phyloP scores from a whole-genome alignment of 2,113 vertebrate genomes.

The Pica pica region DNA sequence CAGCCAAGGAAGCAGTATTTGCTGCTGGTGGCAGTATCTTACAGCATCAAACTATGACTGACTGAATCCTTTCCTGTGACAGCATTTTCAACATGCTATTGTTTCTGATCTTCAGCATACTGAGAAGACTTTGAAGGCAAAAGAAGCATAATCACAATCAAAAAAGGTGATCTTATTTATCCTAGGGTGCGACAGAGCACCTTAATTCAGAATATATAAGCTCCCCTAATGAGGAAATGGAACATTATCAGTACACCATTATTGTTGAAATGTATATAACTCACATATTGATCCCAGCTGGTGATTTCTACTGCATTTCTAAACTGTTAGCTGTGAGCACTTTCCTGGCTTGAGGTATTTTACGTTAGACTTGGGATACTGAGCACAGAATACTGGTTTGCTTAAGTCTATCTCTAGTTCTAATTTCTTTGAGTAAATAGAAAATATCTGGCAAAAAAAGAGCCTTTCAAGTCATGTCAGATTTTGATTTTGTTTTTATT shows the following conservation, averaged over 20 bases:
- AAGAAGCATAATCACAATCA: not conserved
- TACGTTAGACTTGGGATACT: not conserved
- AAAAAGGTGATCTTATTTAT: not conserved
- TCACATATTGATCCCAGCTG: not conserved
- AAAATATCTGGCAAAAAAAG: not conserved
- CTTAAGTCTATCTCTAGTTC: not conserved
- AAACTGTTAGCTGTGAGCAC: not conserved
- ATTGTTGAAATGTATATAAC: not conserved
- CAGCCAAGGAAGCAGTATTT: not conserved
- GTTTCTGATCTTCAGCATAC: not conserved
- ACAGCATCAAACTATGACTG: not conserved
- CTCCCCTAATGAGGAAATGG: not conserved
- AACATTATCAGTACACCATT: not conserved
- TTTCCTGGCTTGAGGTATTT: not conserved
- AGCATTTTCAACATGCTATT: not conserved
- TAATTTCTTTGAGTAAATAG: not conserved
- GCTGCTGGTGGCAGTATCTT: not conserved
- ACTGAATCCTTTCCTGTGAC: not conserved
- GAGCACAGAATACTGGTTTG: not conserved
- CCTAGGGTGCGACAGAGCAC: not conserved
- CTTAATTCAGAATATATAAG: not conserved
- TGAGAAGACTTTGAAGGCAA: not conserved
- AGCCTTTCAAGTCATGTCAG: not conserved
- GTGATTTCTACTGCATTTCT: not conserved
- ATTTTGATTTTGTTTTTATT: slow-evolving; percentile 66